Conservation (phyloP, 2,888 invertebrate species). For the Dasysyrphus tricinctus region DNA sequence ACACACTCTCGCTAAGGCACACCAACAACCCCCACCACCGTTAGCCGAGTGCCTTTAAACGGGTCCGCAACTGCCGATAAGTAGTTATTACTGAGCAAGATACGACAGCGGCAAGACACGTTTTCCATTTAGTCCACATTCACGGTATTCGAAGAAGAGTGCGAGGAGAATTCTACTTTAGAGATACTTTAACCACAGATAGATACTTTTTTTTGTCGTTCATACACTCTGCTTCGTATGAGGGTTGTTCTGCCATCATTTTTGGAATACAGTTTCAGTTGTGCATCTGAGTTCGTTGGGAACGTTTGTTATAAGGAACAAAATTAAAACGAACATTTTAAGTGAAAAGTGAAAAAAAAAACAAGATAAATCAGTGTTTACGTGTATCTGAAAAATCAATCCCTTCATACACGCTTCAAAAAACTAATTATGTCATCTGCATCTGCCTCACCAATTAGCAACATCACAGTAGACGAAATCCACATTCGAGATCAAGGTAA, state of each 20-base stretch:
- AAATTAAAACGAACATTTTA: constrained; percentile 8
- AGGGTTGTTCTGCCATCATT: constrained; percentile 68
- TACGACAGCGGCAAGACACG: constrained; percentile 80
- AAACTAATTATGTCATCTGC: constrained; percentile 82
- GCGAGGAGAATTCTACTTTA: constrained; percentile 55
- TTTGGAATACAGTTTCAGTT: constrained; percentile 65
- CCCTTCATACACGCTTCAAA: constrained; percentile 31
- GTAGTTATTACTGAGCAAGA: constrained; percentile 82
- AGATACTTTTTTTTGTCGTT: constrained; percentile 35
- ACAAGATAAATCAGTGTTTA: constrained; percentile 44
- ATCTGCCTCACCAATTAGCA: constrained; percentile 83
- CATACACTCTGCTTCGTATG: constrained; percentile 34
- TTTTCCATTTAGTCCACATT: constrained; percentile 67
- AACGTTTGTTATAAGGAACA: constrained; percentile 36
- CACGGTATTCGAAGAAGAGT: constrained; percentile 63
- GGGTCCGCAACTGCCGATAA: constrained; percentile 75
- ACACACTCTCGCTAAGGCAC: constrained; percentile 56
- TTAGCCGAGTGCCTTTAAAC: constrained; percentile 69
- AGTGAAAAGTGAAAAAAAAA: constrained; percentile 50
- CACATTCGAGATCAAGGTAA: constrained; percentile 83
- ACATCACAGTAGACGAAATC: constrained; percentile 83
- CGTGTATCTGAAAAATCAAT: constrained; percentile 29
- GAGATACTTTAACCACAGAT: constrained; percentile 39
- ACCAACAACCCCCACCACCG: constrained; percentile 71
- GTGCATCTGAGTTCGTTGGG: constrained; percentile 62